Evolutionary conservation across 2,888 invertebrate genomes (phyloP).

Genomic region (Didymodactylos carnosus): DNA sequence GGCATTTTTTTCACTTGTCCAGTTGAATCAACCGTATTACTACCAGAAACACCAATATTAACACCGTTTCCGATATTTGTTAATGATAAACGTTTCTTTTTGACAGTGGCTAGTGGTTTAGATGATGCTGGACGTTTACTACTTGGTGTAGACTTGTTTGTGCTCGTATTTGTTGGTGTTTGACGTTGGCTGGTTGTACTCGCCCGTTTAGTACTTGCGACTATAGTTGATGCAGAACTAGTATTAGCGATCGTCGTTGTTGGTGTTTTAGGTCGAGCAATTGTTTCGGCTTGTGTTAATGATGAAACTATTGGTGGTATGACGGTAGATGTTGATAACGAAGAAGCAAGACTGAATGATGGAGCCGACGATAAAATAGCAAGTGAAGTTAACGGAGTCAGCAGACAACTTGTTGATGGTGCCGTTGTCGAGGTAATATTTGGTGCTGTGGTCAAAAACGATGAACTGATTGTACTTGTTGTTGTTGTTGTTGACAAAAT

Average conservation of each 20-base stretch:
- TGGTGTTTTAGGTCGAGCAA: neutral
- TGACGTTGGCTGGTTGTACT: neutral
- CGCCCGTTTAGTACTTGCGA: neutral
- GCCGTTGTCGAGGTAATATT: neutral
- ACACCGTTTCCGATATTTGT: neutral
- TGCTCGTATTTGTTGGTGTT: neutral
- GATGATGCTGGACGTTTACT: too few relatives aligned
- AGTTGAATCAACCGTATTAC: slow-evolving; percentile 48
- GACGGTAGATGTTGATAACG: too few relatives aligned
- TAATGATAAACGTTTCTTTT: neutral
- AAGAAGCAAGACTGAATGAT: too few relatives aligned
- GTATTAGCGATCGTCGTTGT: neutral
- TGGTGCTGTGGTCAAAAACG: neutral
- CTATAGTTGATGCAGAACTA: neutral
- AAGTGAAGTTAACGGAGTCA: neutral
- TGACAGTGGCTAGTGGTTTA: neutral
- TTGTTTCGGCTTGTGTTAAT: neutral
- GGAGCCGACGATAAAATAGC: neutral
- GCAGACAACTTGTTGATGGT: neutral
- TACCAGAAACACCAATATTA: neutral
- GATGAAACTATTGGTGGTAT: neutral
- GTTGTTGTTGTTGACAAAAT: neutral
- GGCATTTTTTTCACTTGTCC: slow-evolving; percentile 40
- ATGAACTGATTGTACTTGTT: neutral
- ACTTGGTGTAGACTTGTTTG: too few relatives aligned